phyloP scores from a whole-genome alignment of 1,140 invertebrate species.

The Maniola jurtina region DNA sequence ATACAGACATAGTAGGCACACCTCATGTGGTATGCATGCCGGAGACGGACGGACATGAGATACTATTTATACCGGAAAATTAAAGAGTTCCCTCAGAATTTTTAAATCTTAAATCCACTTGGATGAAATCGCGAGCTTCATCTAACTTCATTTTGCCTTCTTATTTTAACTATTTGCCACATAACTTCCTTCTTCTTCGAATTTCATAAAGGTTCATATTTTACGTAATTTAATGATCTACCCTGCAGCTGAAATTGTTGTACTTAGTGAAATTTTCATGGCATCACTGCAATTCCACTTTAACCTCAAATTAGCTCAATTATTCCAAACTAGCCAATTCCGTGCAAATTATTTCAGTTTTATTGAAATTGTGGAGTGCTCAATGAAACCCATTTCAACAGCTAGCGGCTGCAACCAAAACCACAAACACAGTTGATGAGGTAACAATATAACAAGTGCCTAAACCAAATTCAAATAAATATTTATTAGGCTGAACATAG shows the following conservation, averaged over 20 bases:
- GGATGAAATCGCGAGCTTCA: no score
- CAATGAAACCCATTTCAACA: constrained; percentile 1
- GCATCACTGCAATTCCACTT: constrained; percentile 4
- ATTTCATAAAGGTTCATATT: background rate
- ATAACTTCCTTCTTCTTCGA: no score
- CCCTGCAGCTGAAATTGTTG: background rate
- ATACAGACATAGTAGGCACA: no score
- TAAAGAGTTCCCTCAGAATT: no score
- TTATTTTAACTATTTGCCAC: no score
- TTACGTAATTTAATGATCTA: background rate
- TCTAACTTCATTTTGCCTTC: no score
- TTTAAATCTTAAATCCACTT: no score
- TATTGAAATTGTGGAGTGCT: constrained; percentile 11
- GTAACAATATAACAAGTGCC: background rate
- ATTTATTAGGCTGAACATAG: background rate
- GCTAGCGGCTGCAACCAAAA: background rate
- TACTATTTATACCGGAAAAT: no score
- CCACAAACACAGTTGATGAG: constrained; percentile 6
- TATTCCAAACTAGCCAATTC: constrained; percentile 14
- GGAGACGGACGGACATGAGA: no score
- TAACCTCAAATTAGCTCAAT: constrained; percentile 14
- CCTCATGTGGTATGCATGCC: no score
- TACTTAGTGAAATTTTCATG: constrained; percentile 8
- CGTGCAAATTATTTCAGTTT: constrained; percentile 15
- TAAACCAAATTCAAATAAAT: background rate